Conservation (phyloP, 2,797 vertebrate genomes). For the Gobionotothen gibberifrons region DNA sequence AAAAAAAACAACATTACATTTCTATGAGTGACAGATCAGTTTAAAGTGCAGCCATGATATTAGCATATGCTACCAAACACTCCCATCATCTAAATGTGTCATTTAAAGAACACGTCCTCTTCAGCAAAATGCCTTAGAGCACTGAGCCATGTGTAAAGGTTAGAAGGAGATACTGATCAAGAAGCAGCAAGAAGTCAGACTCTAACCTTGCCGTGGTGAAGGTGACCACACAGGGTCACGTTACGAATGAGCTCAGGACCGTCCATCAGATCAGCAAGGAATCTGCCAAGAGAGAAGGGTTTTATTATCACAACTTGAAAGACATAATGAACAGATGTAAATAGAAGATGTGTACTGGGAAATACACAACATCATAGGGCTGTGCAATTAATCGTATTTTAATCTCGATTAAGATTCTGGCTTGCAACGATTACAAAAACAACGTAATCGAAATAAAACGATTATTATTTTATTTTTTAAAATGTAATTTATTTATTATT, state of each 20-base stretch:
- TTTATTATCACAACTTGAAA: not conserved
- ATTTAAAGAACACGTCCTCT: conserved; percentile 17
- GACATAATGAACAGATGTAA: not conserved
- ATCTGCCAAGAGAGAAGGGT: conserved; percentile 78
- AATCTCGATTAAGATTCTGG: too few species aligned
- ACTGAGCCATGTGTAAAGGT: not conserved
- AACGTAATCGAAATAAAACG: too few species aligned
- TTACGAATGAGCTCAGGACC: conserved; percentile 97
- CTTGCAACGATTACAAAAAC: too few species aligned
- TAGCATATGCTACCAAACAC: conserved; percentile 16
- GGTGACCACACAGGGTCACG: conserved; percentile 96
- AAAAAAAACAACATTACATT: conserved; percentile 50
- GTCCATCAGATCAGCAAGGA: conserved; percentile 98
- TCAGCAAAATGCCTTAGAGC: conserved; percentile 9
- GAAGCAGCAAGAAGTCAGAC: not conserved
- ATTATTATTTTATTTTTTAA: too few species aligned
- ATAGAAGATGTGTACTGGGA: not conserved
- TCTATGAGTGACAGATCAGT: not conserved
- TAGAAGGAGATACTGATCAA: not conserved
- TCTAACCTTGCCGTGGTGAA: conserved; percentile 96
- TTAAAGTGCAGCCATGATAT: conserved; percentile 4
- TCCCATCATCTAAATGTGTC: not conserved
- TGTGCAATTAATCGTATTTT: too few species aligned
- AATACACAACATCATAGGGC: not conserved
- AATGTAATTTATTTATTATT: too few species aligned